Evolutionary conservation across 2,888 invertebrate genomes (phyloP).

Genomic region (Cyclophora punctaria): DNA sequence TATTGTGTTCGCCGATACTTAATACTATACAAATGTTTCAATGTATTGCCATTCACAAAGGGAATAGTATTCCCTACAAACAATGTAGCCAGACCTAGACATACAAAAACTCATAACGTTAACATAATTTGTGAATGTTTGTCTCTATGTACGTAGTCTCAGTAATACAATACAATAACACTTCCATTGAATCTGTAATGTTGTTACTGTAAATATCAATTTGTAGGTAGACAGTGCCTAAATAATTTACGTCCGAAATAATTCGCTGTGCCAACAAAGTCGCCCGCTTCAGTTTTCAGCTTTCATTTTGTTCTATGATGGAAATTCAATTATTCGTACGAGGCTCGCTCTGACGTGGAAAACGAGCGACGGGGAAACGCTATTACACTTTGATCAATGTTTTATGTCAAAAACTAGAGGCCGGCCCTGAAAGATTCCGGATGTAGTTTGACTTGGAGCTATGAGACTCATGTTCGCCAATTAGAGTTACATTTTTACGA

Average conservation of each 20-base stretch:
- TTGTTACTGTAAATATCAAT: slow-evolving; percentile 46
- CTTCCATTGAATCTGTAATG: slow-evolving; percentile 21
- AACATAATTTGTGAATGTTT: too few relatives aligned
- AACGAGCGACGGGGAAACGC: slow-evolving; percentile 47
- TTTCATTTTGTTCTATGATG: slow-evolving; percentile 72
- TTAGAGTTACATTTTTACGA: slow-evolving; percentile 73
- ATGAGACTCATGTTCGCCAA: slow-evolving; percentile 66
- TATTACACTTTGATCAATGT: slow-evolving; percentile 64
- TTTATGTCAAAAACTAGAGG: slow-evolving; percentile 53
- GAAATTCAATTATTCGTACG: slow-evolving; percentile 73
- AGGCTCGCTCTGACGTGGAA: slow-evolving; percentile 45
- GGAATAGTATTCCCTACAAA: too few relatives aligned
- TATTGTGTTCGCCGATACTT: too few relatives aligned
- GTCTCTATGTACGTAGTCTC: too few relatives aligned
- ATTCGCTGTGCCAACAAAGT: slow-evolving; percentile 69
- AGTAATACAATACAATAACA: slow-evolving; percentile 3
- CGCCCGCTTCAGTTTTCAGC: slow-evolving; percentile 68
- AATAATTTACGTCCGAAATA: slow-evolving; percentile 69
- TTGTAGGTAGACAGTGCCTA: slow-evolving; percentile 49
- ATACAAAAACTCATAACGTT: too few relatives aligned
- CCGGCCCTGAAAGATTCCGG: slow-evolving; percentile 39
- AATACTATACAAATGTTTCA: too few relatives aligned
- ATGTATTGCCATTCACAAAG: too few relatives aligned
- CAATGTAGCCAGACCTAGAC: too few relatives aligned
- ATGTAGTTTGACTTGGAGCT: slow-evolving; percentile 55